Evolutionary conservation across 2,888 invertebrate species (phyloP), one percentile per base, ranked within the genome.

Genomic region (Ophion slaviceki): DNA sequence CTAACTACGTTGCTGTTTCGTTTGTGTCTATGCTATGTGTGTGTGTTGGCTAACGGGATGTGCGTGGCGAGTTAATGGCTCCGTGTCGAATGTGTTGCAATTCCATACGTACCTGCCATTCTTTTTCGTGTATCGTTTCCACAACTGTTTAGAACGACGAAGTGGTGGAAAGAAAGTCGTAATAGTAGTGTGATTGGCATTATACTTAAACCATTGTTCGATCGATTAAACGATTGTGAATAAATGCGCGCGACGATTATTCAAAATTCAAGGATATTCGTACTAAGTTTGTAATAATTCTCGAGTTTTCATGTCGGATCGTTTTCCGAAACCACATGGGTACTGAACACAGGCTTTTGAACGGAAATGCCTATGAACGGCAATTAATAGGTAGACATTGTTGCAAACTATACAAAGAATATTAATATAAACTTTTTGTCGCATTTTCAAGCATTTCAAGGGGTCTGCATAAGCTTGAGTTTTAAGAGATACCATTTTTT

Each of bases 81-180:
- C 79, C 7, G 82, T 82, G 82, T 80, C 82, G 80, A 82, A 76
- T 57, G 66, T 77, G 40, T 85, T 80, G 82, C 59, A 79, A 82
- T 76, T 86, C 8, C 78, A 61, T 86, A 86, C 83, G 67, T 86
- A 86, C 86, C 86, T 86, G 79, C 40, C 68, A 28, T 66, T 75
- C 28, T 78, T 45, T 86, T 78, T 86, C 77, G 78, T 83, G 24
- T 77, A 74, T 28, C 80, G 74, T 83, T 83, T 83, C 82, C 82
- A 68, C 72, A 77, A 86, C 86, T 86, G 83, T 80, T 83, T 83
- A 74, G 64, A 80, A 74, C 70, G 74, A 82, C 71, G 53, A 70
- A 86, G 53, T 78, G 77, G 68, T 53, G 62, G 68, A 83, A 80
- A 72, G 64, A 80, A 78, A 74, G 28, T 71, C 61, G 45, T 59